Evolutionary conservation across 1,140 invertebrate species (phyloP).

Genomic region (Lepidurus packardi): DNA sequence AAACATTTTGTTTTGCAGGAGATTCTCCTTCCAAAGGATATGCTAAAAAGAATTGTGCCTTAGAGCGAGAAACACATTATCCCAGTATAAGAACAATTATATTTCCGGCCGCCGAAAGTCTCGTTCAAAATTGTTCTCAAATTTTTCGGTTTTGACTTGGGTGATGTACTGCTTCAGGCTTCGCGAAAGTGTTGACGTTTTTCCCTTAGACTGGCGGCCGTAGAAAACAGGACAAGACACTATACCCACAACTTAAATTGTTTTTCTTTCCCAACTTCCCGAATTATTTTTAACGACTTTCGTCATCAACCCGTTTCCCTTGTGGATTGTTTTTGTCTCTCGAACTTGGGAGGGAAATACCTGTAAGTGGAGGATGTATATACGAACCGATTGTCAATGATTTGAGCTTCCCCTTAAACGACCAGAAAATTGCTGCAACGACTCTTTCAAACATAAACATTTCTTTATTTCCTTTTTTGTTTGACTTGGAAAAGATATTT

Average conservation of each 20-base stretch:
- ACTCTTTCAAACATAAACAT: neutral
- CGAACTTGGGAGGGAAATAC: too few species aligned
- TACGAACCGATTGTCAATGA: neutral
- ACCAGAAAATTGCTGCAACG: neutral
- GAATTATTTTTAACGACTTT: neutral
- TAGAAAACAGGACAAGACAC: neutral
- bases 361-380: neutral
- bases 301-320: neutral
- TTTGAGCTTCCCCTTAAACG: neutral
- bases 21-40: too few species aligned
- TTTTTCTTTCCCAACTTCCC: neutral
- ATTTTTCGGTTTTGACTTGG: constrained; percentile 4
- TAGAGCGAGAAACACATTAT: too few species aligned
- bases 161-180: neutral
- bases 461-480: neutral
- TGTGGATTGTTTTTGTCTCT: neutral
- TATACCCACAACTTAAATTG: neutral
- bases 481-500: constrained; percentile 9
- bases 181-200: neutral
- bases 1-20: too few species aligned
- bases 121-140: neutral
- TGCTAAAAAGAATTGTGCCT: too few species aligned
- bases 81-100: too few species aligned
- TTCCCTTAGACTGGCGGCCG: neutral
- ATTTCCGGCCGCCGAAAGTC: too few species aligned